Conservation (phyloP, 2,888 invertebrate genomes). For the Amblyteles armatorius region DNA sequence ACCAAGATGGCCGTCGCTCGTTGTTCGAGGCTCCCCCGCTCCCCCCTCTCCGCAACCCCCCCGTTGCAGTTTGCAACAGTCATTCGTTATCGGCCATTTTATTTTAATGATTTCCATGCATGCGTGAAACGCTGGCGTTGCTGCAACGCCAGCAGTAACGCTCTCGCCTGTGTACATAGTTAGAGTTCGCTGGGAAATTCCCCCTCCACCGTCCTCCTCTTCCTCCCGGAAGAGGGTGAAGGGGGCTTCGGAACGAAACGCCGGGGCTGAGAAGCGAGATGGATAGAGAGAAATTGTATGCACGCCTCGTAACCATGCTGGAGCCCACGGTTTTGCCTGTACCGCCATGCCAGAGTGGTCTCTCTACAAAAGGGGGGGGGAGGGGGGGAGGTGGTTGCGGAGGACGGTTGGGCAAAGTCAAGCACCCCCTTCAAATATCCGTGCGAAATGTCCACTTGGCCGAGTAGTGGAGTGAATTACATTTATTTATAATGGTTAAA, state of each 20-base stretch:
- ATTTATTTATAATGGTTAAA: constrained; percentile 54
- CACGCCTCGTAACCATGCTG: constrained; percentile 59
- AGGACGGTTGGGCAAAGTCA: constrained; percentile 47
- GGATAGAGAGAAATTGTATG: constrained; percentile 63
- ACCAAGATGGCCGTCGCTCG: constrained; percentile 83
- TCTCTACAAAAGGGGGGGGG: constrained; percentile 16
- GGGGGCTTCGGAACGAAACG: constrained; percentile 20
- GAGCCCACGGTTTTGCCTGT: constrained; percentile 45
- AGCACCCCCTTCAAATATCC: constrained; percentile 64
- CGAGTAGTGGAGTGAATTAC: constrained; percentile 67
- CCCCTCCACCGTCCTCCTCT: not conserved
- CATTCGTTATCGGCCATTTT: constrained; percentile 85
- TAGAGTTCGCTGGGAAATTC: constrained; percentile 33
- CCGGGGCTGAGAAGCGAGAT: constrained; percentile 14
- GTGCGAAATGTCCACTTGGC: constrained; percentile 68
- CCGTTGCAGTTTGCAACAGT: constrained; percentile 81
- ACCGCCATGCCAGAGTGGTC: constrained; percentile 59
- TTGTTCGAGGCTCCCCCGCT: constrained; percentile 69
- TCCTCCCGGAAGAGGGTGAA: constrained; percentile 9
- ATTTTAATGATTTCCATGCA: constrained; percentile 85
- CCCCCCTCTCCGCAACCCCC: constrained; percentile 41
- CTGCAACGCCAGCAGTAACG: constrained; percentile 56
- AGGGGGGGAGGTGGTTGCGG: constrained; percentile 63
- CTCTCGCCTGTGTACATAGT: constrained; percentile 55
- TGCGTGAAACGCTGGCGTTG: constrained; percentile 82